phyloP scores from a whole-genome alignment of 2,113 vertebrate genomes.

The Tor tambroides region DNA sequence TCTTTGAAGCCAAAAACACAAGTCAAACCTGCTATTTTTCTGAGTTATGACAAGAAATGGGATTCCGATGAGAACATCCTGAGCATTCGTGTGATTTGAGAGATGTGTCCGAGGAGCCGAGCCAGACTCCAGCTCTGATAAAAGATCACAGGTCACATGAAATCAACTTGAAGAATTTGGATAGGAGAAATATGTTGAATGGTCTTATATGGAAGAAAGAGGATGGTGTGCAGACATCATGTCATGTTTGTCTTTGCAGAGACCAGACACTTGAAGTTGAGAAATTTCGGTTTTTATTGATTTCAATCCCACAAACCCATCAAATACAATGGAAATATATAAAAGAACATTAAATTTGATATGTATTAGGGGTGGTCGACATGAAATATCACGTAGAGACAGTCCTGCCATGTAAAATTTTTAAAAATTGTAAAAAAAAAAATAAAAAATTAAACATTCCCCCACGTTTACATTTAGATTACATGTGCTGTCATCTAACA shows the following conservation, averaged over 20 bases:
- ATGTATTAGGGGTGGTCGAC: neutral
- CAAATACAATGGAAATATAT: neutral
- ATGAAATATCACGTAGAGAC: neutral
- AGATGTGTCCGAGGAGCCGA: constrained; percentile 55
- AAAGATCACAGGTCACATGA: constrained; percentile 41
- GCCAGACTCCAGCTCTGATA: constrained; percentile 55
- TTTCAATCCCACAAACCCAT: neutral
- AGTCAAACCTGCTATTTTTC: constrained; percentile 63
- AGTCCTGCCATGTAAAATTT: neutral
- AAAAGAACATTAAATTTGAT: neutral
- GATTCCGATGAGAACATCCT: constrained; percentile 57
- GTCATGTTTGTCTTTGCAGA: constrained; percentile 57
- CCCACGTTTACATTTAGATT: neutral
- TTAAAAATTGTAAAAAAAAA: too few species aligned
- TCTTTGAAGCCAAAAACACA: constrained; percentile 66
- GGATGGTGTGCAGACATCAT: constrained; percentile 15
- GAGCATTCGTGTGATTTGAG: constrained; percentile 51
- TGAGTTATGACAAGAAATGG: constrained; percentile 61
- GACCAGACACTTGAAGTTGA: neutral
- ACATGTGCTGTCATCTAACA: neutral
- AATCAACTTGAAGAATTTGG: constrained; percentile 32
- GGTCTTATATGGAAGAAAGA: constrained; percentile 1
- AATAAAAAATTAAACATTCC: too few species aligned
- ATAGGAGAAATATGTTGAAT: constrained; percentile 33
- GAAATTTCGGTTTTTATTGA: neutral